Conservation (phyloP, 2,888 invertebrate genomes). For the Matsumyia berberina region DNA sequence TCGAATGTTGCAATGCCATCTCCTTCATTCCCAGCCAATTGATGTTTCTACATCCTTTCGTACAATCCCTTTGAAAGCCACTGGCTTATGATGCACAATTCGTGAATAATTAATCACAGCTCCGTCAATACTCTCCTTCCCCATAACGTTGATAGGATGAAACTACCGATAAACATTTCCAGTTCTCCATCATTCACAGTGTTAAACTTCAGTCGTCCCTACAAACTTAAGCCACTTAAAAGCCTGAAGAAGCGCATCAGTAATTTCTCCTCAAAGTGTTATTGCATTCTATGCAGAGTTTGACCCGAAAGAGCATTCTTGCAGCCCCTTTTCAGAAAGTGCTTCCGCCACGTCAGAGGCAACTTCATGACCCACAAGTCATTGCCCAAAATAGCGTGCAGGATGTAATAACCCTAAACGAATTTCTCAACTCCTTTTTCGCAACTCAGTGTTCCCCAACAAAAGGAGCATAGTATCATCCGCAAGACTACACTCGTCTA, state of each 20-base stretch:
- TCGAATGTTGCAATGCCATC: too few species aligned
- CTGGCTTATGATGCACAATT: too few species aligned
- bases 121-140: too few species aligned
- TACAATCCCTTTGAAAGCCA: too few species aligned
- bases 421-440: slow-evolving; percentile 64
- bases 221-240: slow-evolving; percentile 18
- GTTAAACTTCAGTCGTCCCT: too few species aligned
- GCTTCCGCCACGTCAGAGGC: slow-evolving; percentile 22
- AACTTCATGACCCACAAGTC: slow-evolving; percentile 59
- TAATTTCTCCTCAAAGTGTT: slow-evolving; percentile 13
- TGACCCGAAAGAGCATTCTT: slow-evolving; percentile 2
- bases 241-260: slow-evolving; percentile 3
- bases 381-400: slow-evolving; percentile 75
- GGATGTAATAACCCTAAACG: slow-evolving; percentile 75
- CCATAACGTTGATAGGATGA: too few species aligned
- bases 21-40: too few species aligned
- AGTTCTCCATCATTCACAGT: too few species aligned
- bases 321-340: neutral
- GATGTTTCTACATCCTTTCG: too few species aligned
- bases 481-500: slow-evolving; percentile 25
- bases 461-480: slow-evolving; percentile 58
- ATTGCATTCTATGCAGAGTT: slow-evolving; percentile 31
- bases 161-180: too few species aligned
- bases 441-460: slow-evolving; percentile 29
- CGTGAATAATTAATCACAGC: too few species aligned